phyloP scores from a whole-genome alignment of 1,140 invertebrate genomes.

The Drosophila sp. region DNA sequence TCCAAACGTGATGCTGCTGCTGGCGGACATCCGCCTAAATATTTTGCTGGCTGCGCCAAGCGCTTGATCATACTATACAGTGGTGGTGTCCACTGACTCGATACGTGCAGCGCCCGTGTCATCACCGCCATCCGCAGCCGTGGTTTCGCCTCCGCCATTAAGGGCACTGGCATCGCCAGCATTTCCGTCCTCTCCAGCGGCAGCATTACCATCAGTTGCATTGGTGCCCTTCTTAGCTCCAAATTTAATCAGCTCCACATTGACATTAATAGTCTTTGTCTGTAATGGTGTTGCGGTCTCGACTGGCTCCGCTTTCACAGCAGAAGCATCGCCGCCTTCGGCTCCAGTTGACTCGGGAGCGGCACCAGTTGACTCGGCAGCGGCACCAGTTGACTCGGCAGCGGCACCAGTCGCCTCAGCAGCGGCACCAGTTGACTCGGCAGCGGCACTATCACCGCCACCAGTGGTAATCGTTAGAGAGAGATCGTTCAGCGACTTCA shows the following conservation, averaged over 20 bases:
- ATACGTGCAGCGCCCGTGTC: slow-evolving; percentile 67
- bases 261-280: slow-evolving; percentile 76
- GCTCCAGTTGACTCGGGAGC: slow-evolving; percentile 40
- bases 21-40: slow-evolving; percentile 71
- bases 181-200: slow-evolving; percentile 41
- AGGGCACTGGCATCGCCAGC: slow-evolving; percentile 46
- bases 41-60: slow-evolving; percentile 70
- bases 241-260: slow-evolving; percentile 74
- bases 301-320: slow-evolving; percentile 41
- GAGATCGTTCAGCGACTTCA: slow-evolving; percentile 84
- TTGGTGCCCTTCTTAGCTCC: slow-evolving; percentile 58
- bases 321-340: slow-evolving; percentile 46
- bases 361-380: slow-evolving; percentile 33
- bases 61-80: slow-evolving; percentile 80
- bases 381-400: slow-evolving; percentile 23
- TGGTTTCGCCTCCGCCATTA: slow-evolving; percentile 44
- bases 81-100: slow-evolving; percentile 81
- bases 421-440: slow-evolving; percentile 39
- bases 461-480: slow-evolving; percentile 81
- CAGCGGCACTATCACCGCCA: slow-evolving; percentile 41
- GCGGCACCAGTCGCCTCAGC: slow-evolving; percentile 37
- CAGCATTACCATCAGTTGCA: slow-evolving; percentile 43
- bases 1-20: slow-evolving; percentile 64
- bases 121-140: slow-evolving; percentile 39
- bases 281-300: slow-evolving; percentile 55